Evolutionary conservation across 2,113 vertebrate species (phyloP).

Genomic region (Chaenogobius annularis): DNA sequence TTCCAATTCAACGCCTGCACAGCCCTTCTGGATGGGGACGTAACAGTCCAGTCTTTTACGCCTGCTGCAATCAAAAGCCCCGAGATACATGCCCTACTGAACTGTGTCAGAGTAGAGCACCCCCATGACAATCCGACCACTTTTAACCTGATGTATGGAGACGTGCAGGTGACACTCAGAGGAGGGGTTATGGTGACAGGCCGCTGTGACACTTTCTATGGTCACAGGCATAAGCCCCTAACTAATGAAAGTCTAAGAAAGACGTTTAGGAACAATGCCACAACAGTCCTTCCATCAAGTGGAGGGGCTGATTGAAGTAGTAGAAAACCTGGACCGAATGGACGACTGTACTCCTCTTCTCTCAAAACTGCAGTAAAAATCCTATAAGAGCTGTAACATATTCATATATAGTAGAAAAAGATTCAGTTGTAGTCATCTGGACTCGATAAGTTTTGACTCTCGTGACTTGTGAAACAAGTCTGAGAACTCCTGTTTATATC

Average conservation of each 20-base stretch:
- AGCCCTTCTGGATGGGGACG: constrained; percentile 83
- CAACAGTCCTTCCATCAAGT: constrained; percentile 72
- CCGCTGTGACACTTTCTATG: constrained; percentile 87
- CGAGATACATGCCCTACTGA: constrained; percentile 79
- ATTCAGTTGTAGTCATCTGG: too few species aligned
- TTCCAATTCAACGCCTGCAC: constrained; percentile 88
- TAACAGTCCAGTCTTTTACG: constrained; percentile 78
- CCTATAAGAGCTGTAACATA: neutral
- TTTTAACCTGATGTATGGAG: constrained; percentile 85
- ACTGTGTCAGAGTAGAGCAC: constrained; percentile 82
- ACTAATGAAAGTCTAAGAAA: constrained; percentile 80
- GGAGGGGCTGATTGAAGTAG: constrained; percentile 73
- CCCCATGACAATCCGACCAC: constrained; percentile 84
- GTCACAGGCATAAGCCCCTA: constrained; percentile 89
- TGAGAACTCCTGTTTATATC: too few species aligned
- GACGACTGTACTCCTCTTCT: constrained; percentile 67
- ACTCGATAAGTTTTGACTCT: too few species aligned
- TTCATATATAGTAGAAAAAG: too few species aligned
- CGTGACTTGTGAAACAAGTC: too few species aligned
- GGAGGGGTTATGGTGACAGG: constrained; percentile 77
- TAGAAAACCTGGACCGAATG: constrained; percentile 68
- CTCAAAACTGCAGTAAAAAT: constrained; percentile 70
- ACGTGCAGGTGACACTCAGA: constrained; percentile 80
- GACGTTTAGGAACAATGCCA: constrained; percentile 83
- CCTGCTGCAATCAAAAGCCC: constrained; percentile 69